Base-by-base conservation (phyloP, 2,113 vertebrate genomes). In the Erinaceus europaeus region DNA sequence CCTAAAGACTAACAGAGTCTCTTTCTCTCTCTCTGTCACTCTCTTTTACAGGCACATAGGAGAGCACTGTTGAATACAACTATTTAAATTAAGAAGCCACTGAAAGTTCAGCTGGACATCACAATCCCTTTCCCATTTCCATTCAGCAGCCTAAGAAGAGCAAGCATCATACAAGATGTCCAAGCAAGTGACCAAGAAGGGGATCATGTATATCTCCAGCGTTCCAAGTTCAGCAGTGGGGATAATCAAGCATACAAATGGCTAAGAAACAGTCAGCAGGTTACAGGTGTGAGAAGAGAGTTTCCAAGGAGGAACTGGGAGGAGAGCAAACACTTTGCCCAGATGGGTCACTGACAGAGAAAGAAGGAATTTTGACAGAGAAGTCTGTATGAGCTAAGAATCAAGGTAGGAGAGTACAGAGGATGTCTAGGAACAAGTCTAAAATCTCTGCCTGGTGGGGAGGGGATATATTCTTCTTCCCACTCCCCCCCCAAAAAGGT, bases 1-100 rank as follows among this genome's bases (percentile, higher is more conserved):
- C 55, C 57, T 84, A 65, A 85, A 92, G 67, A 82, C 59, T n/a
- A 77, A 48, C 4, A 57, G 91, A 87, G 69, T 64, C 71, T 79
- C 86, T 46, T 77, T 89, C 38, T 87, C 42, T 6, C 6, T 14
- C 13, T 18, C 13, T 64, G 10, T 64, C 32, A 77, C 64, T 17
- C 5, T 32, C 3, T 68, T 57, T 71, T 34, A 61, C 2, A 7
- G 42, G 32, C 4, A 29, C 38, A 52, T 4, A 21, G 44, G 32
- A 55, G 72, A 62, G 40, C 20, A 17, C 8, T 11, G 4, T 15
- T 40, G 21, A 79, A 23, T 27, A 65, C 23, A 68, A 27, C 32
- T 50, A 81, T 59, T 69, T 36, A 36, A 34, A 38, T 65, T 64
- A 69, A 76, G 59, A 77, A 25, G 14, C 44, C 21, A 55, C 15